These are phyloP conservation scores for Bolborhynchus lineola DNA, from an alignment of 2,113 vertebrate genomes.

Conservation along the genomic window DNA sequence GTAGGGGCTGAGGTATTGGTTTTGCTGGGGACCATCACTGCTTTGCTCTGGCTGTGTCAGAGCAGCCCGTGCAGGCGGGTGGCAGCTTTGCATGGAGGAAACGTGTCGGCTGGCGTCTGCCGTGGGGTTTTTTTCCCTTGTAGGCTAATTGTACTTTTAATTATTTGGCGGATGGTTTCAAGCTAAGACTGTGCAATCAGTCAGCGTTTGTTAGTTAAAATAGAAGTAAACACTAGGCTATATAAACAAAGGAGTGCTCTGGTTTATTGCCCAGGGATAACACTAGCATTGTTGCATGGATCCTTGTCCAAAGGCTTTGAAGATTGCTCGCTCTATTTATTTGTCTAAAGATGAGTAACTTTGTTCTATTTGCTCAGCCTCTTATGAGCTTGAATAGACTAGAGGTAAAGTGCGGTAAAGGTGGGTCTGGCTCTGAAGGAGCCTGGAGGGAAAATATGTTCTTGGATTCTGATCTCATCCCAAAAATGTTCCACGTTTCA, in stretches of 20 bases:
- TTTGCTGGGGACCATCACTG: not conserved
- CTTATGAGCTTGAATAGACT: not conserved
- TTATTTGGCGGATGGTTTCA: not conserved
- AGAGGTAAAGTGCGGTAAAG: not conserved
- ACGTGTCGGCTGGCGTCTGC: accelerated
- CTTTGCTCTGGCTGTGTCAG: not conserved
- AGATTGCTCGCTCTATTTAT: constrained; percentile 26
- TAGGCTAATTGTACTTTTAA: constrained; percentile 10
- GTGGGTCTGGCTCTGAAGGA: not conserved
- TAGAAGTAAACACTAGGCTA: constrained; percentile 23
- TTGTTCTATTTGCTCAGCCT: constrained; percentile 17
- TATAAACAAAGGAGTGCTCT: constrained; percentile 39
- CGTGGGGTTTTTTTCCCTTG: accelerated
- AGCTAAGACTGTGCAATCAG: constrained; percentile 15
- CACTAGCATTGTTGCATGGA: not conserved
- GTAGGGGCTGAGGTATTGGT: accelerated
- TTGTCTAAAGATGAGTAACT: constrained; percentile 29
- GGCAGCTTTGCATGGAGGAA: not conserved
- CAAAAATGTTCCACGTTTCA: constrained; percentile 4
- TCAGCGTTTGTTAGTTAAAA: constrained; percentile 46
- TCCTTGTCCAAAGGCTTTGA: constrained; percentile 22
- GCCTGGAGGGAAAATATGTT: not conserved
- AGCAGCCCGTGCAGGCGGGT: not conserved
- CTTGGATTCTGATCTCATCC: constrained; percentile 21
- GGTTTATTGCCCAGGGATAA: constrained; percentile 33